Evolutionary conservation across 2,888 invertebrate genomes (phyloP), one percentile per base, ranked within the genome.

Genomic region (Endotricha flammealis): DNA sequence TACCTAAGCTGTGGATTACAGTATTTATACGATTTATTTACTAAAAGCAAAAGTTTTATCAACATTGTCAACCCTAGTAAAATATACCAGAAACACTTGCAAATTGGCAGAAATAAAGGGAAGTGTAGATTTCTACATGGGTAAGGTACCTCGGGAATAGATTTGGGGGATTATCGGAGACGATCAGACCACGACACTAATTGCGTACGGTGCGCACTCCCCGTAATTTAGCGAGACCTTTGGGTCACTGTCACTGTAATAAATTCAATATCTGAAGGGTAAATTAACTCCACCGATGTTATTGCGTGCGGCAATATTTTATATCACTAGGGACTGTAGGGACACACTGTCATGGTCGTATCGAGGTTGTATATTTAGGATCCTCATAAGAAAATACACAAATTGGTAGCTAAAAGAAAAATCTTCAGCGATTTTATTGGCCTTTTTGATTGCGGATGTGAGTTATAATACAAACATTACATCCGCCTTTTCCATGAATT

Each of bases 221-320:
- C 27, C 10, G 12, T 27, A 27, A 27, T 27, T 27, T 27, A 27
- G 41, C 36, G 41, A 35, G 32, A 32, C 44, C 46, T 43, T 35
- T 45, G 50, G 48, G 48, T 36, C 45, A 39, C 41, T 44, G 43
- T 42, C 44, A 39, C 43, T 41, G 53, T 51, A 53, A 52, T 53
- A 51, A 53, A 53, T 53, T 52, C 41, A 46, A 48, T 49, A 48
- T 48, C 44, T 30, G 10, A n/a, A 30, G 25, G 12, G 25, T 36
- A 8, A 30, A 25, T 16, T 30, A 25, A 25, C 36, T 30, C 24
- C 14, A 14, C 14, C 17, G 29, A 35, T 29, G 29, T 29, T 20
- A 22, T 35, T 2, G 20, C 20, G 20, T n/a, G 5, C 10, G 4
- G 6, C 16, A 12, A 12, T 31, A 12, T 31, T 17, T 12, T 17